Conservation (phyloP, 2,888 invertebrate species). For the Trissolcus brochymenae region DNA sequence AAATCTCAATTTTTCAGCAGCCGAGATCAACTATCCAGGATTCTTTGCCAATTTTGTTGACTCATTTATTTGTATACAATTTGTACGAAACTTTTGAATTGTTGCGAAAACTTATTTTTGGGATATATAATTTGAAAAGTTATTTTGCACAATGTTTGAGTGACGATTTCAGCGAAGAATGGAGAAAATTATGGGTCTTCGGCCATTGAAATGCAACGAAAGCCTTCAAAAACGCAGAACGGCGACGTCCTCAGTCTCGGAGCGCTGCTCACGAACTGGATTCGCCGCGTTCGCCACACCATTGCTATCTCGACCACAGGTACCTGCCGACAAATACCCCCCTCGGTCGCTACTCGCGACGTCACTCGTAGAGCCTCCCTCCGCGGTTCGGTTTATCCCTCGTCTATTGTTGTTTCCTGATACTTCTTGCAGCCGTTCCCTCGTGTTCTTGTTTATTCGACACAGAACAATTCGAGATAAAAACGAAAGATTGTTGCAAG, state of each 20-base stretch:
- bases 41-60: no score
- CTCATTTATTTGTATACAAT: no score
- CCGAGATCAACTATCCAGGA: no score
- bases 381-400: slow-evolving; percentile 49
- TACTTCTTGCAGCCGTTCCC: slow-evolving; percentile 18
- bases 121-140: background rate
- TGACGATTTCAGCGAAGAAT: no score
- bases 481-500: slow-evolving; percentile 7
- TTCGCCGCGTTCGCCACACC: slow-evolving; percentile 58
- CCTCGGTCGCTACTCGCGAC: slow-evolving; percentile 46
- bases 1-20: no score
- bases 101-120: background rate
- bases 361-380: slow-evolving; percentile 56
- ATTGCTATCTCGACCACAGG: slow-evolving; percentile 62
- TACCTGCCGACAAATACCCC: slow-evolving; percentile 65
- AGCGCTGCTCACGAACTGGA: slow-evolving; percentile 74
- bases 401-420: slow-evolving; percentile 46
- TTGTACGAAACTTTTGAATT: no score
- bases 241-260: slow-evolving; percentile 70
- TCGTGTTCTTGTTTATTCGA: slow-evolving; percentile 16
- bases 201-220: background rate
- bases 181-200: no score
- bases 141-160: no score
- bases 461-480: slow-evolving; percentile 5
- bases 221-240: slow-evolving; percentile 18